Base-by-base conservation (phyloP, 2,888 invertebrate genomes). In the Ophion ellenae region DNA sequence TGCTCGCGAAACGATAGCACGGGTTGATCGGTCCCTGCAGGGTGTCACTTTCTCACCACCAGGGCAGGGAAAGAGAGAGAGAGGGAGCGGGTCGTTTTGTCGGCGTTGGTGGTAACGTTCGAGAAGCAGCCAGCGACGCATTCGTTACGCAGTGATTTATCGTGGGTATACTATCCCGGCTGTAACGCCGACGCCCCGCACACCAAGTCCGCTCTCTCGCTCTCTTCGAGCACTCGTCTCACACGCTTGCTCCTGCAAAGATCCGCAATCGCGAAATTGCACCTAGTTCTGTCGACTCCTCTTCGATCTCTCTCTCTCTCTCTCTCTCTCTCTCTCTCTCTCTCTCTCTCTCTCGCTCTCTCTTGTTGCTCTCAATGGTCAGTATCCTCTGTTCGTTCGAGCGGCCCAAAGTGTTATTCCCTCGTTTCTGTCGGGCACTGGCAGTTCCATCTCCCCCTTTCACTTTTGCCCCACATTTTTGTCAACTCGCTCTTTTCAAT, bases 81-180 rank as follows among this genome's bases (percentile, higher is more conserved):
- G 47, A 47, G 47, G 11, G 47, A 40, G 40, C 74, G 73, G 40
- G 84, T 77, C 80, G 83, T 77, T 67, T 71, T 53, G 28, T 28
- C 79, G 57, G 78, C 63, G 66, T 75, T 59, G 74, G 76, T 77
- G 87, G 85, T 86, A 85, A 86, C 87, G 88, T 86, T 87, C 76
- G 47, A 75, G 81, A 47, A 47, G 47, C 47, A 47, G 47, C 47
- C 9, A 78, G 81, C 85, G 79, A 84, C 87, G 84, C 83, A 86
- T 83, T 86, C 87, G 86, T 84, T 86, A 86, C 86, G 81, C 86
- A 83, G 83, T 86, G 86, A 86, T 86, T 86, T 86, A 86, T 86
- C 86, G 86, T 78, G 74, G 74, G 77, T 78, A 47, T 10, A 47
- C 74, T 81, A 83, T 83, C 81, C 85, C 79, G 73, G 70, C 74